These are phyloP conservation scores for Achatina immaculata DNA, from an alignment of 1,140 invertebrate species.

Conservation along the genomic window DNA sequence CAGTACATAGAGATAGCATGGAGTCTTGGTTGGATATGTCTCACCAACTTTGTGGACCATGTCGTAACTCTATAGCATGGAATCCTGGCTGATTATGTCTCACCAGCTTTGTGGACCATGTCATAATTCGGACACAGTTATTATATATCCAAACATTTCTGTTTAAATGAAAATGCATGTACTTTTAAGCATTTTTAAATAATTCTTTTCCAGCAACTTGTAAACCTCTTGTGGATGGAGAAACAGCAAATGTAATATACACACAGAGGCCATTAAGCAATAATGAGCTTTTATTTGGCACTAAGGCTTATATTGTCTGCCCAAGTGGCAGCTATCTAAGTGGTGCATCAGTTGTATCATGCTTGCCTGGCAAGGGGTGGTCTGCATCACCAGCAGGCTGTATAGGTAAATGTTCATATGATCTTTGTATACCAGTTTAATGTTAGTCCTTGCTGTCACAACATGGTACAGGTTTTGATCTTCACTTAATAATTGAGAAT, in stretches of 20 bases:
- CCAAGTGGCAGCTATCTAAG: neutral
- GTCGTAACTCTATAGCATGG: no score
- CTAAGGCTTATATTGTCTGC: conserved; percentile 4
- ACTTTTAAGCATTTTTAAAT: no score
- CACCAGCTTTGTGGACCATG: no score
- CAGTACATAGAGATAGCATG: no score
- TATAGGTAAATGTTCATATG: neutral
- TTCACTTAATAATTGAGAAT: neutral
- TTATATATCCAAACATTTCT: no score
- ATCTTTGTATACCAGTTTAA: neutral
- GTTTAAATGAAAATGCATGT: no score
- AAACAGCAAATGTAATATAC: neutral
- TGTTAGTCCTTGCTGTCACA: neutral
- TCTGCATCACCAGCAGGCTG: neutral
- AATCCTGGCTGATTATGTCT: no score
- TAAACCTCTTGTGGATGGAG: neutral
- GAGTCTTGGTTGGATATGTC: no score
- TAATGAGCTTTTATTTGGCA: neutral
- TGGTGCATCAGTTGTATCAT: neutral
- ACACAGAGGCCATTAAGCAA: neutral
- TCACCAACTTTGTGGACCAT: no score
- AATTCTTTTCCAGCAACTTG: neutral
- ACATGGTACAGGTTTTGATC: neutral
- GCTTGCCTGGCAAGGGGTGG: neutral
- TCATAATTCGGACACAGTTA: no score